phyloP scores from a whole-genome alignment of 2,888 invertebrate genomes.

The Neoitamus cyanurus region DNA sequence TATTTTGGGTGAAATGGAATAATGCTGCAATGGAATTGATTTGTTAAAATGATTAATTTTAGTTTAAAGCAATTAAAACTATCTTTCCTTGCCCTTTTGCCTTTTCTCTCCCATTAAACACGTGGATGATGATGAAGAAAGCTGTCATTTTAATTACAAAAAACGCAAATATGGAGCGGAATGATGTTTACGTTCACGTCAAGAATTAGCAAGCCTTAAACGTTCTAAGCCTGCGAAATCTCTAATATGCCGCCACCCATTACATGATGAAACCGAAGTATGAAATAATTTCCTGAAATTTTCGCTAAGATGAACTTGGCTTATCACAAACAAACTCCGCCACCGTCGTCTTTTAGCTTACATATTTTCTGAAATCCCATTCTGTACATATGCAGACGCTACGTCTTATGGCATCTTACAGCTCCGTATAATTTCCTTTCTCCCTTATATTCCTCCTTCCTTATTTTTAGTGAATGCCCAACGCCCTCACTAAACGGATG shows the following conservation, averaged over 20 bases:
- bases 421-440: neutral
- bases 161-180: neutral
- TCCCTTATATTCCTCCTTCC: neutral
- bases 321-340: slow-evolving; percentile 2
- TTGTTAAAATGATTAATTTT: too few species aligned
- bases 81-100: neutral
- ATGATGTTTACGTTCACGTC: neutral
- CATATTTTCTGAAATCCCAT: neutral
- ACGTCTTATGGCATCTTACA: neutral
- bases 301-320: slow-evolving; percentile 10
- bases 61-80: too few species aligned
- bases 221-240: neutral
- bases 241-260: neutral
- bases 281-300: slow-evolving; percentile 33
- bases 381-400: neutral
- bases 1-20: too few species aligned
- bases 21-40: too few species aligned
- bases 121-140: neutral
- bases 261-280: neutral
- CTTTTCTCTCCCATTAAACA: neutral
- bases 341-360: neutral
- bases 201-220: neutral
- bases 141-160: neutral
- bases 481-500: neutral
- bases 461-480: neutral